Evolutionary conservation across 2,888 invertebrate genomes (phyloP).

Genomic region (Peribatodes rhomboidaria): DNA sequence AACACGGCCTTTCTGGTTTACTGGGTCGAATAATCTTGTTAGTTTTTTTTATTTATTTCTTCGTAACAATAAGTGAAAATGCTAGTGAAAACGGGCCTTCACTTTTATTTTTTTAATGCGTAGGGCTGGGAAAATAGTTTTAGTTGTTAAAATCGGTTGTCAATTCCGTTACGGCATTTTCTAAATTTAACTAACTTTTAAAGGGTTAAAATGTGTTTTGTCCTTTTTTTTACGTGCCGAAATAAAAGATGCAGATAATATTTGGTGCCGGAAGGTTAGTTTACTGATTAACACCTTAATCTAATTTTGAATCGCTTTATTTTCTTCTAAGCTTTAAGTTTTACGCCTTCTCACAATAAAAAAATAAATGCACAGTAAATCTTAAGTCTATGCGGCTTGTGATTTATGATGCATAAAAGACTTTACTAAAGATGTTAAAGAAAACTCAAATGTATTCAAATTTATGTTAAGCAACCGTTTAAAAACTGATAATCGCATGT

Average conservation of each 20-base stretch:
- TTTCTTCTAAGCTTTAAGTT: neutral
- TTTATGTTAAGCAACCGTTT: conserved; percentile 57
- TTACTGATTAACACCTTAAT: too few relatives aligned
- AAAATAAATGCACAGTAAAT: conserved; percentile 1
- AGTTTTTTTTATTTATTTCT: conserved; percentile 61
- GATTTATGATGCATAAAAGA: conserved; percentile 36
- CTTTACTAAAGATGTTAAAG: conserved; percentile 37
- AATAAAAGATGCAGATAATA: too few relatives aligned
- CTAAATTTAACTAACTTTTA: neutral
- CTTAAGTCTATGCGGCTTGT: neutral
- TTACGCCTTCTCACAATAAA: neutral
- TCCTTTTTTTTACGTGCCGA: too few relatives aligned
- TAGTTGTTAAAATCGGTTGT: neutral
- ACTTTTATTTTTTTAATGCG: conserved; percentile 56
- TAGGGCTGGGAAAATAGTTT: conserved; percentile 31
- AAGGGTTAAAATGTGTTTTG: too few relatives aligned
- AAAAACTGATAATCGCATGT: conserved; percentile 52
- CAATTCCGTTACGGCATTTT: neutral
- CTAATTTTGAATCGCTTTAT: neutral
- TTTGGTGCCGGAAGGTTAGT: too few relatives aligned
- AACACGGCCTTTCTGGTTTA: conserved; percentile 70
- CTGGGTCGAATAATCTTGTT: conserved; percentile 76
- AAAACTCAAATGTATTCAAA: conserved; percentile 54
- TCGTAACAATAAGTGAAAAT: conserved; percentile 67
- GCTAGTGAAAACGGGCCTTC: conserved; percentile 69